Base-by-base conservation (phyloP, 2,797 vertebrate species). In the Mormyrus proboscirostris region DNA sequence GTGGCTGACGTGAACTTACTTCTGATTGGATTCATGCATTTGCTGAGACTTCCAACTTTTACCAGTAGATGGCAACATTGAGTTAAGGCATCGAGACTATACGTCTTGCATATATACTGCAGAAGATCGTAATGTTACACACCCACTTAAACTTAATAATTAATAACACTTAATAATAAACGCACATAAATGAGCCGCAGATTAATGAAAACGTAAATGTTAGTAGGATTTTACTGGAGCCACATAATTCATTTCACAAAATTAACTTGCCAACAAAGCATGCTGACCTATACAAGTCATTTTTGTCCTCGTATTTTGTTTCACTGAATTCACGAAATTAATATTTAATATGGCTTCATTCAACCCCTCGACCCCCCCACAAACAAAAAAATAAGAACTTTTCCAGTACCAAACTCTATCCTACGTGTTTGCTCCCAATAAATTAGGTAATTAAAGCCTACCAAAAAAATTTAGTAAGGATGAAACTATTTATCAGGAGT, bases 21-120 rank as follows among this genome's bases (percentile, higher is more conserved):
- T 22, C 51, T 51, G 22, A 53, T 4, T 29, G 76, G 16, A 82
- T 82, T n/a, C 41, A 19, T 82, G 41, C 38, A 82, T 53, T 50
- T 33, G 7, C 10, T 25, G 25, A 86, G 50, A 29, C 25, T 86
- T 57, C 85, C 22, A 57, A 2, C 0, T 89, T n/a, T 90, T 29
- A 50, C 93, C 94, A 90, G 87, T 62, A 93, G 93, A 12, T 93
- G 92, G 91, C 3, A 4, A 14, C 83, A 73, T 92, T 92, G 41
- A 49, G 25, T 88, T 2, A 85, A 47, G 19, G 76, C 38, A 19
- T 47, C 41, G 16, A 82, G 38, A n/a, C 16, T n/a, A 79, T 44
- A 79, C 14, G 41, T 47, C 16, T 19, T n/a, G 19, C 41, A 41
- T 41, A 76, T 76, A 82, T 47, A 82, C 7, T 82, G 19, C 76